Evolutionary conservation across 2,797 vertebrate genomes (phyloP).

Genomic region (Botia almorhae): DNA sequence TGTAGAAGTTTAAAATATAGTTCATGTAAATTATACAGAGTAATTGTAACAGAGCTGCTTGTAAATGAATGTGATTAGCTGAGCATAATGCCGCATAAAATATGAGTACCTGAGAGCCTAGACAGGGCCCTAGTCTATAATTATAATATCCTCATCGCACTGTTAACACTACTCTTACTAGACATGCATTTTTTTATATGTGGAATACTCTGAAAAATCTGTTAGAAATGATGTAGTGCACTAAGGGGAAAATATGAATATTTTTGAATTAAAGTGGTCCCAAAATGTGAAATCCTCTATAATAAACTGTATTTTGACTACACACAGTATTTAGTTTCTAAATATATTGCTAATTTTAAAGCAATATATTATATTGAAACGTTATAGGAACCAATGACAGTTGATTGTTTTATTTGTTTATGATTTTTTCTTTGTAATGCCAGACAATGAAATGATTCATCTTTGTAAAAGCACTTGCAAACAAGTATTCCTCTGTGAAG

Average conservation of each 20-base stretch:
- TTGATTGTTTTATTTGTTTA: constrained; percentile 14
- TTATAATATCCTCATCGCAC: not conserved
- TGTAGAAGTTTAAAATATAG: not conserved
- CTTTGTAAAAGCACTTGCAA: constrained; percentile 23
- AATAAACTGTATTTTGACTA: constrained; percentile 36
- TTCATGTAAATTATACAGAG: constrained; percentile 5
- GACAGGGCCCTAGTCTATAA: not conserved
- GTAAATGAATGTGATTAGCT: constrained; percentile 39
- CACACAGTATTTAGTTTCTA: constrained; percentile 35
- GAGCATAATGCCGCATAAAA: constrained; percentile 22
- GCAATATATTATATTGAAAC: constrained; percentile 29
- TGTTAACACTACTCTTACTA: constrained; percentile 5
- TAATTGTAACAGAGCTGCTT: constrained; percentile 28
- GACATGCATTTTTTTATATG: constrained; percentile 4
- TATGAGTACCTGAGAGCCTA: constrained; percentile 11
- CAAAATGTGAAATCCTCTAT: constrained; percentile 37
- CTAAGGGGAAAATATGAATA: not conserved
- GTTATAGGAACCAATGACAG: constrained; percentile 2
- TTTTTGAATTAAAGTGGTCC: constrained; percentile 15
- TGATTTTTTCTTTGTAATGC: constrained; percentile 9
- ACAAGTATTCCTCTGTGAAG: constrained; percentile 35
- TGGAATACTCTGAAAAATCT: not conserved
- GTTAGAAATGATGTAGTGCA: constrained; percentile 28
- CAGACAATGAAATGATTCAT: constrained; percentile 39
- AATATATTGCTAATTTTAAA: constrained; percentile 20